Evolutionary conservation across 2,797 vertebrate genomes (phyloP), one percentile per base, ranked within the genome.

Genomic region (Phoebastria nigripes): DNA sequence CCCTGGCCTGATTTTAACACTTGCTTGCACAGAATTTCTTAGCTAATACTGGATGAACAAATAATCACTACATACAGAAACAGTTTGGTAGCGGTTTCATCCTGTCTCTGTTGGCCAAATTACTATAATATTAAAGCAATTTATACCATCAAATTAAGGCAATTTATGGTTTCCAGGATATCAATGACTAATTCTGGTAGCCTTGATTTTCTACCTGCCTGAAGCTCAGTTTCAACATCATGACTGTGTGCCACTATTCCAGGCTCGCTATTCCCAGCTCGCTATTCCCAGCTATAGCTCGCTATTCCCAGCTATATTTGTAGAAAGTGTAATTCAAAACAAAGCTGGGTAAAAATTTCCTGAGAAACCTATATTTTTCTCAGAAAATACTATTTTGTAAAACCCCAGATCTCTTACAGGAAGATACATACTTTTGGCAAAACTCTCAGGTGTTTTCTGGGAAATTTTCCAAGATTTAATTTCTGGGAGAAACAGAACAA

Each of bases 371-470:
- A 7, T 1, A 0, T 35, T 70, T 80, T 82, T 49, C 17, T 39
- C 2, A 41, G 16, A 77, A 91, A 93, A n/a, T 39, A 28, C 5
- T 22, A 3, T 10, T 13, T 20, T 37, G 1, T 44, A 55, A 73
- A 52, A 10, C 4, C 2, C 3, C 28, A 69, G 1, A 3, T 54
- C 4, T 77, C 8, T 52, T 33, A 54, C 6, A 12, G 11, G 1
- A n/a, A 4, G 9, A 29, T 28, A 16, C 8, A 37, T 20, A 31
- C 31, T 67, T 90, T 61, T 54, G 21, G 4, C 6, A 71, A 71
- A 95, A 74, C 14, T 61, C 24, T 51, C 35, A 15, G 6, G 3
- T 66, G 3, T 55, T 77, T 80, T 62, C 35, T 62, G 25, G 2
- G 8, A 67, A 63, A 52, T 87, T 81, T 88, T 71, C 9, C 9